phyloP scores from a whole-genome alignment of 2,797 vertebrate genomes.

The Ctenochaetus hawaiiensis region DNA sequence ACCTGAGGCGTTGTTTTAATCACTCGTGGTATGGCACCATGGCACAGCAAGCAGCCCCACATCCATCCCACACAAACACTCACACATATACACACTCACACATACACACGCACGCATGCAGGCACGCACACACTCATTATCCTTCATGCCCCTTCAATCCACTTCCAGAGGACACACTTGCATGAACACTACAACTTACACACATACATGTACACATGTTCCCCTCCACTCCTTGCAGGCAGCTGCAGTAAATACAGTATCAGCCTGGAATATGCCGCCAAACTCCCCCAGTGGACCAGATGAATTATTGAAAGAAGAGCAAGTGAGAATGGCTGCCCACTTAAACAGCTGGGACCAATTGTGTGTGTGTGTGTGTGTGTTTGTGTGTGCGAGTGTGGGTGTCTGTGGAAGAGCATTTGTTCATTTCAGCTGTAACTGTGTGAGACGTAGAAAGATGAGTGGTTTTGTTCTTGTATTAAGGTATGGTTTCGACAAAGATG shows the following conservation, averaged over 20 bases:
- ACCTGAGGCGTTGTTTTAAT: slow-evolving; percentile 81
- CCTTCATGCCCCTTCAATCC: not conserved
- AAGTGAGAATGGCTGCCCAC: slow-evolving; percentile 31
- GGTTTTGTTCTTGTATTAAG: slow-evolving; percentile 3
- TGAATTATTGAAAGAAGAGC: slow-evolving; percentile 67
- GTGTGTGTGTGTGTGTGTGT: slow-evolving; percentile 4
- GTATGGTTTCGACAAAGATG: no score
- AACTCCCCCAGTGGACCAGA: slow-evolving; percentile 51
- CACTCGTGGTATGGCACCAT: slow-evolving; percentile 61
- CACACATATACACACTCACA: slow-evolving; percentile 9
- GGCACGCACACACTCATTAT: slow-evolving; percentile 26
- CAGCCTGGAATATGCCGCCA: slow-evolving; percentile 32
- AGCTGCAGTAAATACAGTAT: slow-evolving; percentile 46
- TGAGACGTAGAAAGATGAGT: slow-evolving; percentile 1
- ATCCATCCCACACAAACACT: slow-evolving; percentile 17
- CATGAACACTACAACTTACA: slow-evolving; percentile 20
- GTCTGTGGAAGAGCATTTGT: not conserved
- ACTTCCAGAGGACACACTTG: slow-evolving; percentile 17
- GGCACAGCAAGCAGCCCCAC: slow-evolving; percentile 29
- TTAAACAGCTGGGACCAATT: slow-evolving; percentile 50
- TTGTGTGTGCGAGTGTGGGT: no score
- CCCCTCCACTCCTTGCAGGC: slow-evolving; percentile 37
- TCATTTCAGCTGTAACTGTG: slow-evolving; percentile 1
- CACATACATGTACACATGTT: slow-evolving; percentile 14
- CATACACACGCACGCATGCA: not conserved